These are phyloP conservation scores for Leptopilina clavipes DNA, from an alignment of 1,140 invertebrate species.

Conservation along the genomic window DNA sequence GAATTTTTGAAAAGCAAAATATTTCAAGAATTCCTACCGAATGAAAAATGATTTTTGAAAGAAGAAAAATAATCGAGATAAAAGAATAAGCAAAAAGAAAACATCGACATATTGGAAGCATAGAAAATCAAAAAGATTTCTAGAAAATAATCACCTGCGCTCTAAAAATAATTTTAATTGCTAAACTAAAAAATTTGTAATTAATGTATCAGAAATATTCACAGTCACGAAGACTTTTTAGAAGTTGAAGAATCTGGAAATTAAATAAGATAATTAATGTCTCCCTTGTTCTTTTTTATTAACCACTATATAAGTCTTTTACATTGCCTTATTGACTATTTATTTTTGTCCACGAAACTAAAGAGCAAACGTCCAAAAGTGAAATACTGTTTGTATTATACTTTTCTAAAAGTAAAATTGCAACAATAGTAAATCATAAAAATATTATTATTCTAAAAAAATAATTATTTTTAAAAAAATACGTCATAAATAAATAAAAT, in stretches of 20 bases:
- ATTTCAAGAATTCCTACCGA: not conserved
- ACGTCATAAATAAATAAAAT: not conserved
- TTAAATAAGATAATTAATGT: not conserved
- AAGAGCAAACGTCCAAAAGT: not conserved
- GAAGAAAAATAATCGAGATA: not conserved
- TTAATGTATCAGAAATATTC: not conserved
- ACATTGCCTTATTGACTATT: slow-evolving; percentile 24
- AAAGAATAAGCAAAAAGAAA: too few relatives aligned
- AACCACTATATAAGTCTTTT: slow-evolving; percentile 20
- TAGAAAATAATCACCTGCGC: too few relatives aligned
- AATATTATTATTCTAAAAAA: not conserved
- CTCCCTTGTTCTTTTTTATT: not conserved
- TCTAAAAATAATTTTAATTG: not conserved
- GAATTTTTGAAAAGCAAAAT: too few relatives aligned
- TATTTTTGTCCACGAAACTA: not conserved
- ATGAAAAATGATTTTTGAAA: not conserved
- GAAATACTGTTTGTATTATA: not conserved
- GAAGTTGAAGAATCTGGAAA: not conserved
- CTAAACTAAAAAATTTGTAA: not conserved
- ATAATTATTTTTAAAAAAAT: not conserved
- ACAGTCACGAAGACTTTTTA: not conserved
- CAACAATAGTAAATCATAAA: too few relatives aligned
- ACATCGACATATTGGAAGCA: not conserved
- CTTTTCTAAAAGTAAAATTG: too few relatives aligned
- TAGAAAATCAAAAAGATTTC: not conserved